phyloP scores from a whole-genome alignment of 2,888 invertebrate genomes.

The Anticlea derivata region DNA sequence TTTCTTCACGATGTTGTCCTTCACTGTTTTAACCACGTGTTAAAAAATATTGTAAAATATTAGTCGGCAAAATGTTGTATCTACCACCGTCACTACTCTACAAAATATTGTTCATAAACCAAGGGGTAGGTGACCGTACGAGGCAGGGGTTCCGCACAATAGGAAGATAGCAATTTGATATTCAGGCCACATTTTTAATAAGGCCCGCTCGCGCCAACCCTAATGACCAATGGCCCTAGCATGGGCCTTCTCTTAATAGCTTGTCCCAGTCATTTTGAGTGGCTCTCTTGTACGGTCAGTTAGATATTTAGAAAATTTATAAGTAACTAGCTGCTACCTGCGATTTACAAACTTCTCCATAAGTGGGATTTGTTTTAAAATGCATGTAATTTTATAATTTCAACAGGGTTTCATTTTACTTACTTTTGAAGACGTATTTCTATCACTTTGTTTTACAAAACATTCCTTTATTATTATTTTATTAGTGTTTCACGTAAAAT shows the following conservation, averaged over 20 bases:
- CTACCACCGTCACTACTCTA: conserved; percentile 46
- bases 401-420: too few species aligned
- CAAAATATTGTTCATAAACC: conserved; percentile 45
- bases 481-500: too few species aligned
- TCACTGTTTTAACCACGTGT: too few species aligned
- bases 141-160: conserved; percentile 70
- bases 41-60: too few species aligned
- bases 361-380: background rate
- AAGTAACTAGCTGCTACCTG: too few species aligned
- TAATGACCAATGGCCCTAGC: conserved; percentile 51
- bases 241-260: conserved; percentile 72
- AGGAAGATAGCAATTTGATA: conserved; percentile 83
- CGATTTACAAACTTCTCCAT: too few species aligned
- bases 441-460: too few species aligned
- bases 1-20: too few species aligned
- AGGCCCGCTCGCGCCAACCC: conserved; percentile 57
- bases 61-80: conserved; percentile 17
- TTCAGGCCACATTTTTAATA: conserved; percentile 85
- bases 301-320: conserved; percentile 31
- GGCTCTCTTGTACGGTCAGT: conserved; percentile 50
- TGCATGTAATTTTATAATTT: background rate
- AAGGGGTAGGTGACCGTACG: conserved; percentile 54
- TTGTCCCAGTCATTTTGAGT: conserved; percentile 65
- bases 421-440: too few species aligned
- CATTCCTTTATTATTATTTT: too few species aligned